Evolutionary conservation across 2,888 invertebrate species (phyloP).

Genomic region (Deilephila elpenor): DNA sequence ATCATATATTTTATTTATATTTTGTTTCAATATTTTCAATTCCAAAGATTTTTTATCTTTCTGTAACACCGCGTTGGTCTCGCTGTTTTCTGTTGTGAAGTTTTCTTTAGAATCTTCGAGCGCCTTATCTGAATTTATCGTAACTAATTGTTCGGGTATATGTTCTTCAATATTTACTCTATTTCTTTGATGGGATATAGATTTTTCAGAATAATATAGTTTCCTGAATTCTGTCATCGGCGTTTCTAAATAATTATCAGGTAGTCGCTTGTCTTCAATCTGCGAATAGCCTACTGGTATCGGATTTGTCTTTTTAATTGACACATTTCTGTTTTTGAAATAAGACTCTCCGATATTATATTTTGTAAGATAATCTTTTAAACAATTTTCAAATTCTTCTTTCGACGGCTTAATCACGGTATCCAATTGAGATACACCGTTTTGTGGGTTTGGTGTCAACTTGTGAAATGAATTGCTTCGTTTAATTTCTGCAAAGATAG

Average conservation of each 20-base stretch:
- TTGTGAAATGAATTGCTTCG: slow-evolving; percentile 44
- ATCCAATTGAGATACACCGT: slow-evolving; percentile 35
- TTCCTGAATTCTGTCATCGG: slow-evolving; percentile 72
- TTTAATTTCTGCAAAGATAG: slow-evolving; percentile 31
- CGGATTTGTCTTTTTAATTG: slow-evolving; percentile 47
- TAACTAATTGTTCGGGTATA: not conserved
- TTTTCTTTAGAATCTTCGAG: not conserved
- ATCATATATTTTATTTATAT: slow-evolving; percentile 59
- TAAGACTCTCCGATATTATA: slow-evolving; percentile 48
- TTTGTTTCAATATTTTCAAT: slow-evolving; percentile 57
- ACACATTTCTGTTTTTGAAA: slow-evolving; percentile 52
- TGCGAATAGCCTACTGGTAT: slow-evolving; percentile 48
- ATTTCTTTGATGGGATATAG: not conserved
- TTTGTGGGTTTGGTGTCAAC: slow-evolving; percentile 36
- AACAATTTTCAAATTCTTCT: slow-evolving; percentile 61
- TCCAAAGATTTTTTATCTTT: slow-evolving; percentile 44
- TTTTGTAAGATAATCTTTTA: slow-evolving; percentile 59
- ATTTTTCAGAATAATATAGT: slow-evolving; percentile 57
- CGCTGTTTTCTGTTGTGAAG: not conserved
- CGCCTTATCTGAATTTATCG: not conserved
- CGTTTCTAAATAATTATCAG: slow-evolving; percentile 63
- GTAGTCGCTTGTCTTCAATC: slow-evolving; percentile 34
- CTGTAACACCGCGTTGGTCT: slow-evolving; percentile 31
- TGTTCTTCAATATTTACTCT: slow-evolving; percentile 24
- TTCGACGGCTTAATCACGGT: slow-evolving; percentile 41